phyloP scores from a whole-genome alignment of 1,140 invertebrate species.

The Temnothorax nylanderi region DNA sequence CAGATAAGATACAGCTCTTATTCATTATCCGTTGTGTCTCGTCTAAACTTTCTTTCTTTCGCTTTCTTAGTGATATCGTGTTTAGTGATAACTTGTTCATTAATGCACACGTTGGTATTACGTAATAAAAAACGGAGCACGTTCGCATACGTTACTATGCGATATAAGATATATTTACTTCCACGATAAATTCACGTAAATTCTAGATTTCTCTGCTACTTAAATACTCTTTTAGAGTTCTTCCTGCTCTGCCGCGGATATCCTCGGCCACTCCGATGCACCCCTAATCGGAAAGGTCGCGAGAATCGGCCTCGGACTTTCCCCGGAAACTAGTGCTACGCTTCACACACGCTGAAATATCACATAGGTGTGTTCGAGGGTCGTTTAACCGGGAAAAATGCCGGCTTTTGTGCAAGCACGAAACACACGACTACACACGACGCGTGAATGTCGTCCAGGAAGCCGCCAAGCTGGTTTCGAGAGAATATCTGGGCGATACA shows the following conservation, averaged over 20 bases:
- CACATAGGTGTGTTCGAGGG: constrained; percentile 42
- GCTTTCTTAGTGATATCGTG: background rate
- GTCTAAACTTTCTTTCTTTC: background rate
- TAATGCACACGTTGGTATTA: background rate
- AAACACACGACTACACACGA: constrained; percentile 37
- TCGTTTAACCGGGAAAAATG: constrained; percentile 53
- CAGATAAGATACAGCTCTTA: constrained; percentile 10
- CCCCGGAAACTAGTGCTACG: constrained; percentile 52
- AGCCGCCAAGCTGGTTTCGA: constrained; percentile 65
- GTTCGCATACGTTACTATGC: background rate
- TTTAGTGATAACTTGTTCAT: background rate
- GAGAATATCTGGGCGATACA: constrained; percentile 48
- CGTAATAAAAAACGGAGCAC: constrained; percentile 47
- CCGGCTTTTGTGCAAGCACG: constrained; percentile 34
- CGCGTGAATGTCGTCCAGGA: constrained; percentile 47
- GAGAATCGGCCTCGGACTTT: constrained; percentile 39
- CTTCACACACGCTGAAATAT: background rate
- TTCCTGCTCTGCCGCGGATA: too few relatives aligned
- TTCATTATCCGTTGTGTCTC: background rate
- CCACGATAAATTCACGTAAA: background rate
- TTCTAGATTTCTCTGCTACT: background rate
- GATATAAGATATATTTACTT: background rate
- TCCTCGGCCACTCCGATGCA: background rate
- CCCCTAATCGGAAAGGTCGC: background rate
- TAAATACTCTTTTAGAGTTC: background rate